Conservation (phyloP, 30 jellyfish, hydroid and myxozoan species). For the Aurelia sp. region DNA sequence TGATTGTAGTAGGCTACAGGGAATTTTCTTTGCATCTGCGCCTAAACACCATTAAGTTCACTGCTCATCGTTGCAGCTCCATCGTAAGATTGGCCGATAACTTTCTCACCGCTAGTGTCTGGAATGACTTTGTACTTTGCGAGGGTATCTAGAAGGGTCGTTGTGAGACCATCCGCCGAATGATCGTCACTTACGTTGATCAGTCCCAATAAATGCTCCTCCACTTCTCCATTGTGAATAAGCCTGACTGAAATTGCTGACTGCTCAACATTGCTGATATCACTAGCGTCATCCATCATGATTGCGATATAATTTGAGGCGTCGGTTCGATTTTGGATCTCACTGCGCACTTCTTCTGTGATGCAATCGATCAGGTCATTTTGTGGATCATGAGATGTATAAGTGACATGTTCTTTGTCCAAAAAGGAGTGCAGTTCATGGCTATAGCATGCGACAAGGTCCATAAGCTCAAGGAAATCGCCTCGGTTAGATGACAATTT, state of each 20-base stretch:
- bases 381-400: slow-evolving; percentile 1
- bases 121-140: too few species aligned
- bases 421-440: slow-evolving; percentile 53
- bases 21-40: too few species aligned
- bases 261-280: too few species aligned
- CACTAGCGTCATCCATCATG: too few species aligned
- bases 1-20: too few species aligned
- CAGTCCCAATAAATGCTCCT: slow-evolving; percentile 53
- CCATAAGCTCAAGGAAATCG: slow-evolving; percentile 60
- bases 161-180: slow-evolving; percentile 54
- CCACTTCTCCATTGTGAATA: slow-evolving; percentile 36
- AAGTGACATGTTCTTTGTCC: slow-evolving; percentile 58
- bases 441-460: slow-evolving; percentile 53
- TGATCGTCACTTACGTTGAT: background rate
- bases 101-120: too few species aligned
- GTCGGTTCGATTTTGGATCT: too few species aligned
- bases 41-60: slow-evolving; percentile 4
- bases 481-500: too few species aligned
- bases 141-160: background rate
- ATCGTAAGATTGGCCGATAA: background rate
- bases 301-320: too few species aligned
- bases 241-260: slow-evolving; percentile 8
- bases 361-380: too few species aligned
- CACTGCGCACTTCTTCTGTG: too few species aligned
- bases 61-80: slow-evolving; percentile 33